These are phyloP conservation scores for Nannoperca obscura DNA, from an alignment of 2,797 vertebrate species.

Conservation along the genomic window DNA sequence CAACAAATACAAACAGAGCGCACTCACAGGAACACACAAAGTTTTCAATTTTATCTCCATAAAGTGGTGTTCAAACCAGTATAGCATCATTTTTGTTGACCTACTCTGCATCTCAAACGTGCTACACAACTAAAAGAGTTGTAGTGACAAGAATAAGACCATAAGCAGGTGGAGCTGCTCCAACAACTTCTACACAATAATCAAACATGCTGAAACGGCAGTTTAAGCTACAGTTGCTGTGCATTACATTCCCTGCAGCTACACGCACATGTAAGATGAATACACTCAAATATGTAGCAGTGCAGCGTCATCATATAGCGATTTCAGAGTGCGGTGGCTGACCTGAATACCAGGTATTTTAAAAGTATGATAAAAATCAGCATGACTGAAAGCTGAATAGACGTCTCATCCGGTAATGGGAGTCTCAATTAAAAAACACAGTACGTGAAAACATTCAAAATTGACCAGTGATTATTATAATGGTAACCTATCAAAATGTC, in stretches of 20 bases:
- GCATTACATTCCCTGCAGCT: background rate
- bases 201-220: background rate
- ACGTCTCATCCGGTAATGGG: background rate
- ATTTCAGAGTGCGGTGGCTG: background rate
- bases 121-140: background rate
- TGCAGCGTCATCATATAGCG: background rate
- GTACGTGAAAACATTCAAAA: too few species aligned
- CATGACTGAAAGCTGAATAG: background rate
- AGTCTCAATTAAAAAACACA: too few species aligned
- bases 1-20: background rate
- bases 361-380: background rate
- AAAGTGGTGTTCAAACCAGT: background rate
- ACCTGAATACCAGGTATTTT: background rate
- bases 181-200: background rate
- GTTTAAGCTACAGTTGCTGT: background rate
- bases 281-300: background rate
- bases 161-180: background rate
- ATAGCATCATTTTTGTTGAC: background rate
- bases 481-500: too few species aligned
- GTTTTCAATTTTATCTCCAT: background rate
- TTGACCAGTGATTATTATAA: too few species aligned
- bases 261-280: background rate
- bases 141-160: background rate
- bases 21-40: fast-evolving
- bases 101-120: background rate